Evolutionary conservation across 2,797 vertebrate genomes (phyloP).

Genomic region (Gallinago nigripennis): DNA sequence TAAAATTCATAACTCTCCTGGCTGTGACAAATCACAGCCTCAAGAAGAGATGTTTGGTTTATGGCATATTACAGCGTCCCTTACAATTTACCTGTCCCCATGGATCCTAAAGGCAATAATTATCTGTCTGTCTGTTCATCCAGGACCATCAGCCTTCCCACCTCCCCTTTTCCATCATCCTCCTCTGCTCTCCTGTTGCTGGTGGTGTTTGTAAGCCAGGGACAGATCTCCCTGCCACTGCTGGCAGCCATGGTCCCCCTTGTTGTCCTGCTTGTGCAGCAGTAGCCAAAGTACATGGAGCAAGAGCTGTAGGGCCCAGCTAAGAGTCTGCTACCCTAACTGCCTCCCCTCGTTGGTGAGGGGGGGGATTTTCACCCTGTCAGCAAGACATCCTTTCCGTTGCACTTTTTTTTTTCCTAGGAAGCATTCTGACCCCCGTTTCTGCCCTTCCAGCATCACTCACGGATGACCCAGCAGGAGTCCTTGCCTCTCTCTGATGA

Average conservation of each 20-base stretch:
- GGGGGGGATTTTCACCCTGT: neutral
- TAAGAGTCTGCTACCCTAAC: neutral
- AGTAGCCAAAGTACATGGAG: neutral
- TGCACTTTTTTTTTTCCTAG: neutral
- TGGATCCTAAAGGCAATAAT: slow-evolving; percentile 31
- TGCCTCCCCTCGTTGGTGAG: neutral
- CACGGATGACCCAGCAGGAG: neutral
- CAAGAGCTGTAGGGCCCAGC: neutral
- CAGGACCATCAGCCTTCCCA: neutral
- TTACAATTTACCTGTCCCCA: slow-evolving; percentile 29
- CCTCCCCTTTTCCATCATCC: neutral
- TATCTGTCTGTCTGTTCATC: neutral
- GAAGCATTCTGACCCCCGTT: neutral
- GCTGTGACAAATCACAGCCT: slow-evolving; percentile 40
- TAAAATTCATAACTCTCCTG: slow-evolving; percentile 61
- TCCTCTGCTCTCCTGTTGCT: neutral
- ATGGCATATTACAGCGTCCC: slow-evolving; percentile 15
- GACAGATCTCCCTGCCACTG: neutral
- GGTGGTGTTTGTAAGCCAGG: neutral
- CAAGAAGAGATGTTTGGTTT: neutral
- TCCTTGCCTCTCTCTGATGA: neutral
- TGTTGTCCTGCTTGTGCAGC: neutral
- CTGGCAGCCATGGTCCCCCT: neutral
- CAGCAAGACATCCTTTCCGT: neutral
- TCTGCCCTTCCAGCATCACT: neutral